Evolutionary conservation across 2,113 vertebrate genomes (phyloP), one percentile per base, ranked within the genome.

Genomic region (Micronycteris hirsuta): DNA sequence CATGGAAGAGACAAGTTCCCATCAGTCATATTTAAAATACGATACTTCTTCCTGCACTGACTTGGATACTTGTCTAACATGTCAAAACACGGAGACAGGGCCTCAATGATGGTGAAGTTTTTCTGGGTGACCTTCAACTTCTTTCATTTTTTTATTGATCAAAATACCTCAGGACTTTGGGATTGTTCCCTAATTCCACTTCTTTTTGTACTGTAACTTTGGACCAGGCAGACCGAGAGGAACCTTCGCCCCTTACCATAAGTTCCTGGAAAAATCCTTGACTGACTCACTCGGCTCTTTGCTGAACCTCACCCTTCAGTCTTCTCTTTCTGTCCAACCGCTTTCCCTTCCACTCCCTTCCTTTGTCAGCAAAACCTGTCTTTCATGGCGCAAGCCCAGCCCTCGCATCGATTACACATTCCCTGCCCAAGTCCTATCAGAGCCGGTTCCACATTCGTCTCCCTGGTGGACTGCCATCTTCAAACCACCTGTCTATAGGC

Each of bases 401-500:
- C 49, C 33, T 31, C 7, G 0, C 26, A 12, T 4, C 0, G 16
- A 76, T 1, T 1, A 20, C 13, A 4, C 41, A 3, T 56, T 56
- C 14, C 17, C n/a, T 63, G 56, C 24, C 77, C 52, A 38, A 33
- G 84, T 3, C n/a, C 1, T 5, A 10, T n/a, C 12, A 2, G 43
- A 52, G 38, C 14, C 15, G 26, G 3, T 13, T 68, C 43, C 26
- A 13, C 61, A 9, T 6, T 17, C 4, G 3, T 6, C 47, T 22
- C 17, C 84, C 56, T 33, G 4, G 4, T 4, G 17, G 41, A 26
- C 31, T n/a, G 49, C 49, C 36, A 15, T 16, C 47, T 31, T 16
- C 22, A 0, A 2, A 3, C 2, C 5, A 4, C 45, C 28, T 10
- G 1, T 36, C 43, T 8, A 33, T 12, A 3, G 45, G 33, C n/a